phyloP scores from a whole-genome alignment of 2,113 vertebrate species.

The Epinephelus moara region DNA sequence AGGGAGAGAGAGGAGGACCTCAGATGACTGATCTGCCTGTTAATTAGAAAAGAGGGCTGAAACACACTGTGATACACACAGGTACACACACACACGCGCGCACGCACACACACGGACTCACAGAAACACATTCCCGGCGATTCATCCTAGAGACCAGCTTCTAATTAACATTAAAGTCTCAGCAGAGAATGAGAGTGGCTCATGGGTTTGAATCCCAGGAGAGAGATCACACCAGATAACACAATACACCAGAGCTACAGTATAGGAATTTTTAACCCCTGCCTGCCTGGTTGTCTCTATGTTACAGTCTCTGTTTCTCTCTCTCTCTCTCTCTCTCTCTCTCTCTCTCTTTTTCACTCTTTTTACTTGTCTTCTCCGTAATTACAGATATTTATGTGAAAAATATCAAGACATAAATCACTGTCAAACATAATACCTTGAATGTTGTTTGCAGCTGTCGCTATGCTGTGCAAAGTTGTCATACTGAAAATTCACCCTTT shows the following conservation, averaged over 20 bases:
- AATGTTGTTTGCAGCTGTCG: background rate
- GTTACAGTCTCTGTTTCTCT: background rate
- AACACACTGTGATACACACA: conserved; percentile 66
- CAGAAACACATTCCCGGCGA: conserved; percentile 72
- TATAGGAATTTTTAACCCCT: conserved; percentile 53
- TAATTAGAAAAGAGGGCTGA: conserved; percentile 80
- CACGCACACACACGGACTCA: conserved; percentile 36
- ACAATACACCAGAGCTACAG: conserved; percentile 49
- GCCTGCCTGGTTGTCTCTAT: conserved; percentile 9
- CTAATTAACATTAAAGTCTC: conserved; percentile 82
- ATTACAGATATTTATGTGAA: conserved; percentile 5
- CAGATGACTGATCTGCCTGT: conserved; percentile 78
- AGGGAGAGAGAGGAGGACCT: conserved; percentile 53
- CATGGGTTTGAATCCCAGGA: conserved; percentile 76
- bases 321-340: background rate
- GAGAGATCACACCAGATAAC: conserved; percentile 68
- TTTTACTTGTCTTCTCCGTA: background rate
- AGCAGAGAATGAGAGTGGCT: conserved; percentile 72
- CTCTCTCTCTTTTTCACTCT: background rate
- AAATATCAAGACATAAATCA: conserved; percentile 21
- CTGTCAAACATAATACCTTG: background rate
- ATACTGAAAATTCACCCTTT: background rate
- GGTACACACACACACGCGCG: conserved; percentile 36
- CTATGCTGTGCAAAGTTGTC: background rate
- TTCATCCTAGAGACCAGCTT: conserved; percentile 76